Conservation (phyloP, 2,797 vertebrate genomes). For the Allobates femoralis region DNA sequence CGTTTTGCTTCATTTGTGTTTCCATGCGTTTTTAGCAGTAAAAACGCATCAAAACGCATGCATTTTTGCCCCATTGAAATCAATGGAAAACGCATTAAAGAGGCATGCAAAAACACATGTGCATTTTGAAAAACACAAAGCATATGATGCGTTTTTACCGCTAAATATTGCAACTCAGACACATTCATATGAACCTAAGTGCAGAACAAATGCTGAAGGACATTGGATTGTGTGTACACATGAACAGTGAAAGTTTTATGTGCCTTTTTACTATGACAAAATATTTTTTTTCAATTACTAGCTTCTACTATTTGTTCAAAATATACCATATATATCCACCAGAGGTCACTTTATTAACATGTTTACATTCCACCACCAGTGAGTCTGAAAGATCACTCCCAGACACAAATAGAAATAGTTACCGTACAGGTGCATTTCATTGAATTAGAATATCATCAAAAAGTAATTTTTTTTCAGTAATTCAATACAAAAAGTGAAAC, state of each 20-base stretch:
- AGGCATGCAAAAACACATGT: too few species aligned
- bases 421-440: too few species aligned
- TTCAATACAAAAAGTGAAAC: too few species aligned
- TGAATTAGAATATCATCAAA: too few species aligned
- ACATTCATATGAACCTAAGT: not conserved
- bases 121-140: too few species aligned
- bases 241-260: not conserved
- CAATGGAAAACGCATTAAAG: too few species aligned
- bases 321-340: constrained; percentile 52
- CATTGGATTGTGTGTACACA: not conserved
- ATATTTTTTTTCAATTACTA: not conserved
- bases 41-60: too few species aligned
- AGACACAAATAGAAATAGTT: not conserved
- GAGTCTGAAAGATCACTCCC: not conserved
- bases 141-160: too few species aligned
- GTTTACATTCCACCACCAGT: not conserved
- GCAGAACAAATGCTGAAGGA: not conserved
- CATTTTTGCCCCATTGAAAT: too few species aligned
- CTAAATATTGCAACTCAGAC: not conserved
- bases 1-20: too few species aligned
- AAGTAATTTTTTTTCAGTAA: too few species aligned
- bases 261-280: not conserved
- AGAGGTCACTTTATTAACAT: constrained; percentile 64
- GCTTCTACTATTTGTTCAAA: not conserved
- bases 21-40: too few species aligned